phyloP scores from a whole-genome alignment of 1,140 invertebrate species.

The Condylostylus longicornis region DNA sequence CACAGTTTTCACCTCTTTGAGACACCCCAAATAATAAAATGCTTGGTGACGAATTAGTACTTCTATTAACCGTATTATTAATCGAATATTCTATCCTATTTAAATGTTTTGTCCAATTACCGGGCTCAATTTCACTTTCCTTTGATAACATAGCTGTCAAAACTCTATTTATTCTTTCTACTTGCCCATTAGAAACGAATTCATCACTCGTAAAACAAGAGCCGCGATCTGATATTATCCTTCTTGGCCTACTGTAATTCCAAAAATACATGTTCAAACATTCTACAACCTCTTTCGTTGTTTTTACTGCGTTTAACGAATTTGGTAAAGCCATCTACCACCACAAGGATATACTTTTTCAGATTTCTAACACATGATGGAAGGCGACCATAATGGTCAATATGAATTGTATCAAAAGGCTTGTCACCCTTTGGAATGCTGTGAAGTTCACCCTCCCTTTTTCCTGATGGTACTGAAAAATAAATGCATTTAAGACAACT shows the following conservation, averaged over 20 bases:
- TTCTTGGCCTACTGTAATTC: constrained; percentile 7
- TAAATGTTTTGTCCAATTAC: no score
- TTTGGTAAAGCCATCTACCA: constrained; percentile 24
- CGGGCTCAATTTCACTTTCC: not conserved
- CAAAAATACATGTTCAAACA: constrained; percentile 8
- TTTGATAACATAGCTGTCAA: constrained; percentile 1
- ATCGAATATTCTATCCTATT: no score
- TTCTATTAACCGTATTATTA: no score
- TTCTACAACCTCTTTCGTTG: constrained; percentile 14
- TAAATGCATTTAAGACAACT: constrained; percentile 15
- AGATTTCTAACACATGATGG: constrained; percentile 16
- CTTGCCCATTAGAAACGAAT: constrained; percentile 12
- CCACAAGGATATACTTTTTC: constrained; percentile 29
- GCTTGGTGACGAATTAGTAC: no score
- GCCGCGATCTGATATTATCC: constrained; percentile 16
- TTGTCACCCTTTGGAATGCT: constrained; percentile 18
- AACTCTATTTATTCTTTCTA: constrained; percentile 5
- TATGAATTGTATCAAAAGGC: constrained; percentile 17
- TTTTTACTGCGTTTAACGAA: constrained; percentile 2
- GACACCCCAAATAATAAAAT: no score
- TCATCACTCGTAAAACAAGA: constrained; percentile 12
- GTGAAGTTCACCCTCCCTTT: constrained; percentile 13
- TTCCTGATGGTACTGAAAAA: constrained; percentile 11
- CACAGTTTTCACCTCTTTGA: no score
- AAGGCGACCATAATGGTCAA: constrained; percentile 20